phyloP scores from a whole-genome alignment of 1,140 invertebrate species.

The Micrasema minimum region DNA sequence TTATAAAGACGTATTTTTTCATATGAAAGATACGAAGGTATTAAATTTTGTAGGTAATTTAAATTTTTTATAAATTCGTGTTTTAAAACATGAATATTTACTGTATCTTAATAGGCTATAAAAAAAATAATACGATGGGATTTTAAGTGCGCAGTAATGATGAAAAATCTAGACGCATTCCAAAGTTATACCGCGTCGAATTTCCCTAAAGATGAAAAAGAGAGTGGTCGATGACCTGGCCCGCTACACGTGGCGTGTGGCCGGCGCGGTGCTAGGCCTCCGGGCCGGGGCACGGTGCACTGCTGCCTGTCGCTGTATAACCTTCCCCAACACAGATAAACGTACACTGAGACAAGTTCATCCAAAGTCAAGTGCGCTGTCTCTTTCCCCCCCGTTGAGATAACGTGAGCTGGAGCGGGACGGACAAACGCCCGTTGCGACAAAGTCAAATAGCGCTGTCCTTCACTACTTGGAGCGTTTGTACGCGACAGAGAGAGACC shows the following conservation, averaged over 20 bases:
- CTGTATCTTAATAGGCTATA: no score
- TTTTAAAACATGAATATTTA: no score
- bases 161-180: neutral
- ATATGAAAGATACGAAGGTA: no score
- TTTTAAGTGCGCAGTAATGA: no score
- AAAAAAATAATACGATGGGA: no score
- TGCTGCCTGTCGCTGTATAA: slow-evolving; percentile 52
- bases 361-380: slow-evolving; percentile 48
- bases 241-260: slow-evolving; percentile 45
- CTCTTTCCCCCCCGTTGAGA: slow-evolving; percentile 2
- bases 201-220: slow-evolving; percentile 53
- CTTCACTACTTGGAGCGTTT: neutral
- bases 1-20: no score
- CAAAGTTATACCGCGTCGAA: slow-evolving; percentile 34
- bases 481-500: slow-evolving; percentile 4
- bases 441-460: slow-evolving; percentile 28
- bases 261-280: slow-evolving; percentile 43
- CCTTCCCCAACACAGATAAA: slow-evolving; percentile 54
- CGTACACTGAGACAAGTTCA: slow-evolving; percentile 51
- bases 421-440: slow-evolving; percentile 19
- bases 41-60: no score
- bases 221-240: slow-evolving; percentile 52
- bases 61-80: no score
- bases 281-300: slow-evolving; percentile 32
- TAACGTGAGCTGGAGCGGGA: slow-evolving; percentile 21